Conservation (phyloP, 2,888 invertebrate genomes). For the Mimumesa dahlbomi region DNA sequence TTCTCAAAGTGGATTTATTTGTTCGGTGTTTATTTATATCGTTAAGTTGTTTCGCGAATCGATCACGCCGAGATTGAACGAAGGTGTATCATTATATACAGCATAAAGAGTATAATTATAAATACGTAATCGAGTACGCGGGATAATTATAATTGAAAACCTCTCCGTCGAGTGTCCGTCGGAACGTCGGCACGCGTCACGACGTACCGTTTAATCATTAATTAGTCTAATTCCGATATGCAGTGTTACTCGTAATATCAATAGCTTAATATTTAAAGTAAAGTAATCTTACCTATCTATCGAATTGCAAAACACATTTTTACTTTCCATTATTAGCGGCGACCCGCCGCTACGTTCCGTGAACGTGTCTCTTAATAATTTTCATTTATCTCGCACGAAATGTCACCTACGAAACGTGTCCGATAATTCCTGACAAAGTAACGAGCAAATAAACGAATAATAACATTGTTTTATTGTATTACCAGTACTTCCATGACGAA, state of each 20-base stretch:
- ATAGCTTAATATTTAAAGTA: conserved; percentile 49
- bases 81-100: too few species aligned
- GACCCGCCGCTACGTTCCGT: conserved; percentile 37
- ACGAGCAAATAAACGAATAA: neutral
- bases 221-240: conserved; percentile 51
- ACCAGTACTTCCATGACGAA: too few species aligned
- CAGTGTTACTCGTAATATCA: conserved; percentile 45
- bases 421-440: conserved; percentile 7
- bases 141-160: too few species aligned
- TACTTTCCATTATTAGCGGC: conserved; percentile 57
- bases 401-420: conserved; percentile 41
- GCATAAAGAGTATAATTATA: too few species aligned
- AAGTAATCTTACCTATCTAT: conserved; percentile 44
- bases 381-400: conserved; percentile 12
- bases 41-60: neutral
- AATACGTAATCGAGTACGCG: too few species aligned
- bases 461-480: neutral
- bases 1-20: too few species aligned
- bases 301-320: conserved; percentile 59
- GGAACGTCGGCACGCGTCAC: conserved; percentile 17
- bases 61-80: neutral
- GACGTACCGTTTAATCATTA: conserved; percentile 29
- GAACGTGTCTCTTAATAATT: conserved; percentile 24
- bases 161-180: conserved; percentile 19
- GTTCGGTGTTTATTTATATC: too few species aligned